phyloP scores from a whole-genome alignment of 2,888 invertebrate genomes.

The Ommatoiulus sabulosus region DNA sequence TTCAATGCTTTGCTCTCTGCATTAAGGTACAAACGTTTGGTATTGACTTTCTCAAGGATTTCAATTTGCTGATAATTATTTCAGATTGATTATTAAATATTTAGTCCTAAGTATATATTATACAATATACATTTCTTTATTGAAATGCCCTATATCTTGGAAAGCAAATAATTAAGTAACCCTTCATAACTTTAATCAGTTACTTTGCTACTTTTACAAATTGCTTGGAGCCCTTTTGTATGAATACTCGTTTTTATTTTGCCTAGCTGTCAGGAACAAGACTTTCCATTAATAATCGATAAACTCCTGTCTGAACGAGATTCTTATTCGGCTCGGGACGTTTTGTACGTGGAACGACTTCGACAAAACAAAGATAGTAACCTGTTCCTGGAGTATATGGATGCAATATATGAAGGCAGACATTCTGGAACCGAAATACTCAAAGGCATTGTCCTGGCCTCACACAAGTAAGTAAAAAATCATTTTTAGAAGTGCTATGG shows the following conservation, averaged over 20 bases:
- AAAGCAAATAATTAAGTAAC: background rate
- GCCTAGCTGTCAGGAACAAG: background rate
- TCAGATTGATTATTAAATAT: too few relatives aligned
- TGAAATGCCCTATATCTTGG: too few relatives aligned
- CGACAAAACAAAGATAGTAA: background rate
- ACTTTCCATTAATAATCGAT: background rate
- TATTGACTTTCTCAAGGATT: too few relatives aligned
- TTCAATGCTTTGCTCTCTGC: background rate
- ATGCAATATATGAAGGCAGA: background rate
- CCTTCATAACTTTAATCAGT: background rate
- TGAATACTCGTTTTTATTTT: background rate
- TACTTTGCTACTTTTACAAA: too few relatives aligned
- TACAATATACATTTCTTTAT: too few relatives aligned
- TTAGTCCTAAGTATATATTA: too few relatives aligned
- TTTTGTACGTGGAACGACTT: slow-evolving; percentile 45
- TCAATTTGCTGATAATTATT: too few relatives aligned
- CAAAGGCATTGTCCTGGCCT: background rate
- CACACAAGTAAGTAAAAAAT: background rate
- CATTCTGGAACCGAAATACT: background rate
- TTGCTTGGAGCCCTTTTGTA: too few relatives aligned
- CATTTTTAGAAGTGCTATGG: too few relatives aligned
- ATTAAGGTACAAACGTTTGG: slow-evolving; percentile 2
- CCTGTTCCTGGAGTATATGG: slow-evolving; percentile 34
- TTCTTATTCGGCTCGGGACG: slow-evolving; percentile 21
- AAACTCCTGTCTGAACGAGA: background rate